Percentiles rank a stretch among this genome's conserved stretches.
phyloP scores from a whole-genome alignment of 2,888 invertebrate species.

The Scaptomyza reducta region DNA sequence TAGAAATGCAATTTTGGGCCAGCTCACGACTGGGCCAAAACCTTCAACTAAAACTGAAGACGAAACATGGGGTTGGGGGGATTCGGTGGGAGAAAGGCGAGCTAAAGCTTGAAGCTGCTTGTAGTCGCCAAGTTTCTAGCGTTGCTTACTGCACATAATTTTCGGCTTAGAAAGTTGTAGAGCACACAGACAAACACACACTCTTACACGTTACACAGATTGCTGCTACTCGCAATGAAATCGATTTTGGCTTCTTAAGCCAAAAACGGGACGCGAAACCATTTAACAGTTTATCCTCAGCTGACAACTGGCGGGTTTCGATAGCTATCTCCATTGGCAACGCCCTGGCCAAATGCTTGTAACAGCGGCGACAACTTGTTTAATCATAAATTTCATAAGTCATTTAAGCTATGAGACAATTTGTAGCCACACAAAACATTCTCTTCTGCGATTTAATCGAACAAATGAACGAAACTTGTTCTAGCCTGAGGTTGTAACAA shows the following conservation, averaged over 20 bases:
- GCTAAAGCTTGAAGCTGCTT: constrained; percentile 6
- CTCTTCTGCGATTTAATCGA: constrained; percentile 5
- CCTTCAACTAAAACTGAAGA: constrained; percentile 5
- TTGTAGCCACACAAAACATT: constrained; percentile 30
- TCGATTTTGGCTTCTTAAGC: constrained; percentile 68
- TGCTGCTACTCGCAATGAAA: constrained; percentile 40
- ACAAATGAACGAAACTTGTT: not conserved
- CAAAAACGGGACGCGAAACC: constrained; percentile 51
- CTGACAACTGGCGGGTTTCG: constrained; percentile 37
- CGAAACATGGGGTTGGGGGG: constrained; percentile 1
- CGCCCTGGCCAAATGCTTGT: constrained; percentile 46
- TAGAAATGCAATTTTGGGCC: constrained; percentile 78
- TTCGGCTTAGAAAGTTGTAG: constrained; percentile 76
- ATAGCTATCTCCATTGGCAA: constrained; percentile 29
- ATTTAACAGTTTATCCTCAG: constrained; percentile 73
- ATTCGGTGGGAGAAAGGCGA: not conserved
- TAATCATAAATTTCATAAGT: constrained; percentile 73
- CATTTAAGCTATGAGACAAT: constrained; percentile 51
- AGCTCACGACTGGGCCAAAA: constrained; percentile 50
- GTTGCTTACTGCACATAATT: constrained; percentile 69
- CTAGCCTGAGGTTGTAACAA: too few species aligned
- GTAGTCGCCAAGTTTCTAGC: constrained; percentile 43
- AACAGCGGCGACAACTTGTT: constrained; percentile 68
- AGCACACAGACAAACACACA: constrained; percentile 12
- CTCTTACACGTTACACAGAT: constrained; percentile 45